A percentile compares a stretch with the other conserved stretches of the same genome.
Evolutionary conservation across 2,888 invertebrate genomes (phyloP).

Genomic region (Amphipoea lucens): DNA sequence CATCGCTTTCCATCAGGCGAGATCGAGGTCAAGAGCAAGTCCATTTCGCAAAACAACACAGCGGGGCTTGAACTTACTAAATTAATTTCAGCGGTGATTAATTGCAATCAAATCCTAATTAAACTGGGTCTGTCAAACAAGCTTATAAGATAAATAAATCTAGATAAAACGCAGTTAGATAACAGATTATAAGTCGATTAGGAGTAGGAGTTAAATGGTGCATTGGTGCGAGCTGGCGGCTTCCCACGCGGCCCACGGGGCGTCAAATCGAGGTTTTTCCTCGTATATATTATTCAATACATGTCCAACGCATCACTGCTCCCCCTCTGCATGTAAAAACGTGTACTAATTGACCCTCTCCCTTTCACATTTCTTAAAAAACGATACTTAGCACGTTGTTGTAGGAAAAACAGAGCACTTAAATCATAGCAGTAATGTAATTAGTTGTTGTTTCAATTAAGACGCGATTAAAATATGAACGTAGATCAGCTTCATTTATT

Average conservation of each 20-base stretch:
- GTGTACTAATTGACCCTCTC: slow-evolving; percentile 78
- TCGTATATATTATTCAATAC: slow-evolving; percentile 80
- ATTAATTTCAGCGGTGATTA: slow-evolving; percentile 9
- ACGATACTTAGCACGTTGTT: slow-evolving; percentile 56
- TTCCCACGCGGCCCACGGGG: slow-evolving; percentile 85
- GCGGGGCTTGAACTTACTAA: background rate
- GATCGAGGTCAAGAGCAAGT: background rate
- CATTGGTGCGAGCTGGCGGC: slow-evolving; percentile 74
- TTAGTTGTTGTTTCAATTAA: slow-evolving; percentile 43
- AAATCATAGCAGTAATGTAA: slow-evolving; percentile 41
- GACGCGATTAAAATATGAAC: slow-evolving; percentile 1
- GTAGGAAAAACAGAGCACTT: slow-evolving; percentile 19
- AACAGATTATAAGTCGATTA: slow-evolving; percentile 62
- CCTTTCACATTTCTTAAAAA: slow-evolving; percentile 66
- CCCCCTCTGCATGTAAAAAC: slow-evolving; percentile 81
- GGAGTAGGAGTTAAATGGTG: slow-evolving; percentile 65
- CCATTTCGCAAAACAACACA: background rate
- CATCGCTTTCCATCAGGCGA: background rate
- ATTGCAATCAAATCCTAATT: background rate
- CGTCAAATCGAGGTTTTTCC: slow-evolving; percentile 86
- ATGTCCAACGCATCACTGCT: slow-evolving; percentile 85
- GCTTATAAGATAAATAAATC: slow-evolving; percentile 31
- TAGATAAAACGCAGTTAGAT: slow-evolving; percentile 52
- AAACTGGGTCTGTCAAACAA: slow-evolving; percentile 3
- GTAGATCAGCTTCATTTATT: background rate